Evolutionary conservation across 2,888 invertebrate species (phyloP).

Genomic region (Pyrochroa serraticornis): DNA sequence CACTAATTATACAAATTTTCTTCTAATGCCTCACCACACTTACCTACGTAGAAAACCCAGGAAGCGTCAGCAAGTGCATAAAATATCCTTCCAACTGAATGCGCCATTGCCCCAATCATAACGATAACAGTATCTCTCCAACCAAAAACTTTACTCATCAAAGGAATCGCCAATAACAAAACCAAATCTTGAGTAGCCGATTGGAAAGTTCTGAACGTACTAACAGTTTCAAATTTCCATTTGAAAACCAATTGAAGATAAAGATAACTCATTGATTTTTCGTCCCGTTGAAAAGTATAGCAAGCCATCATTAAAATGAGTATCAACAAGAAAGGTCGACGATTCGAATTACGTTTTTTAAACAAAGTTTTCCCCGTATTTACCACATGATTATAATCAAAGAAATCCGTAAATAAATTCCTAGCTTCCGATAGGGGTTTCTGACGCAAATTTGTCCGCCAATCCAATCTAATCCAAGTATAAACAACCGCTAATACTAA

Average conservation of each 20-base stretch:
- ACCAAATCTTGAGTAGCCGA: conserved; percentile 74
- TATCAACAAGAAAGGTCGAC: conserved; percentile 69
- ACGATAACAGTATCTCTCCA: conserved; percentile 77
- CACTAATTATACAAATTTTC: no score
- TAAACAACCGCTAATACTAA: conserved; percentile 70
- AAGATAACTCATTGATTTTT: conserved; percentile 75
- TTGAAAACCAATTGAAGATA: conserved; percentile 75
- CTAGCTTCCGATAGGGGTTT: conserved; percentile 63
- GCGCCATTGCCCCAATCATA: conserved; percentile 73
- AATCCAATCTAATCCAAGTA: conserved; percentile 67
- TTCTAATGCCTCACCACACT: no score
- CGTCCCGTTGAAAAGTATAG: conserved; percentile 85
- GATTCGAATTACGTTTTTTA: conserved; percentile 64
- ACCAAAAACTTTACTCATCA: conserved; percentile 71
- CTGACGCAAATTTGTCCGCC: conserved; percentile 73
- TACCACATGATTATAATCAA: conserved; percentile 70
- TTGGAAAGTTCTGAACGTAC: conserved; percentile 74
- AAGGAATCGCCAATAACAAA: conserved; percentile 72
- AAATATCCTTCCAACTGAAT: conserved; percentile 71
- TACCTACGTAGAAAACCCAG: conserved; percentile 65
- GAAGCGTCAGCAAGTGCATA: conserved; percentile 67
- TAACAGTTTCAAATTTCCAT: conserved; percentile 74
- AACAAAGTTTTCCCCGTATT: conserved; percentile 68
- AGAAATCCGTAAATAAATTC: conserved; percentile 71
- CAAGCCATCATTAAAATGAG: conserved; percentile 77